Conservation (phyloP, 1,140 invertebrate genomes). For the Atta colombica region DNA sequence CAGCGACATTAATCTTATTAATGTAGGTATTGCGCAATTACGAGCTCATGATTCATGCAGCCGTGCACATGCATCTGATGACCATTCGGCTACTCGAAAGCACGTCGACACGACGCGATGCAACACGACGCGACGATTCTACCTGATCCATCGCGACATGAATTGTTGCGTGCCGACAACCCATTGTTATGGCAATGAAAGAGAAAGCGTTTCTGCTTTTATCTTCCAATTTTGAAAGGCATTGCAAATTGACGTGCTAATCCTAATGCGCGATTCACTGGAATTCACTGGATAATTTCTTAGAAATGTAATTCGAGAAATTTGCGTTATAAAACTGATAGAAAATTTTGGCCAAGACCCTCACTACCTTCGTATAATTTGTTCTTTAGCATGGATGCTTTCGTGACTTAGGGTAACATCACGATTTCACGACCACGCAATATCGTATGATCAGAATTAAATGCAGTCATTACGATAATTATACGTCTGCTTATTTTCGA, state of each 20-base stretch:
- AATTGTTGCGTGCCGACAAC: constrained; percentile 69
- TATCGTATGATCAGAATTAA: constrained; percentile 55
- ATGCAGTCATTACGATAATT: constrained; percentile 52
- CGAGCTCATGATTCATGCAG: constrained; percentile 35
- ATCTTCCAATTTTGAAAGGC: constrained; percentile 70
- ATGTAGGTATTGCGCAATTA: constrained; percentile 34
- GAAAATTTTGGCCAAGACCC: constrained; percentile 37
- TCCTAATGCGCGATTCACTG: constrained; percentile 67
- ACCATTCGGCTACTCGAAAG: constrained; percentile 64
- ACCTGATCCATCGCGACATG: constrained; percentile 68
- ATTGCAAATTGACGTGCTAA: constrained; percentile 72
- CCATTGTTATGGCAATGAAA: constrained; percentile 72
- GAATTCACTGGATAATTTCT: constrained; percentile 66
- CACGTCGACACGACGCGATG: constrained; percentile 61
- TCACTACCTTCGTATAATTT: constrained; percentile 23
- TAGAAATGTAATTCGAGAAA: constrained; percentile 71
- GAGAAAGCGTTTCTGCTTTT: constrained; percentile 66
- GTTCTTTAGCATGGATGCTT: constrained; percentile 31
- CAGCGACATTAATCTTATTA: constrained; percentile 37
- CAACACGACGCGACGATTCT: constrained; percentile 71
- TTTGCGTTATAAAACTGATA: constrained; percentile 58
- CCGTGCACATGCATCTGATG: constrained; percentile 63
- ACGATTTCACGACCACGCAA: constrained; percentile 41
- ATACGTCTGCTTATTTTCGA: constrained; percentile 7
- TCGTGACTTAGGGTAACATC: constrained; percentile 45